Evolutionary conservation across 37 sponge, comb jelly and placozoan genomes (phyloP).

Genomic region (Hexactinellida sp.): DNA sequence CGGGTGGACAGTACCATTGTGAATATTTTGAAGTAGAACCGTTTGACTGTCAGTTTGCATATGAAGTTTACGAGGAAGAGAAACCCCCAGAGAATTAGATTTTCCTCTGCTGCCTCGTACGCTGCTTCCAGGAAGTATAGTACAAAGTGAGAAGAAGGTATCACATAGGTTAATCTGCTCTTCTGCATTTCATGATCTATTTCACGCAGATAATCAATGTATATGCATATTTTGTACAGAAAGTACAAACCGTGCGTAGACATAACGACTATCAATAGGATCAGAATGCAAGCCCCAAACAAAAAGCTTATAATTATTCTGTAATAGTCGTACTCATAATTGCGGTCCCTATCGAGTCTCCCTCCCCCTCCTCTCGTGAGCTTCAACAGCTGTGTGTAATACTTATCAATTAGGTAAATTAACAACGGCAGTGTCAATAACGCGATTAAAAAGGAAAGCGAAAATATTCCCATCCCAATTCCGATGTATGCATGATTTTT

Average conservation of each 20-base stretch:
- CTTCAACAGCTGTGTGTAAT: not conserved
- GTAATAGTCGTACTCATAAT: not conserved
- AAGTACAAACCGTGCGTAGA: not conserved
- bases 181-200: not conserved
- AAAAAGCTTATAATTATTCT: not conserved
- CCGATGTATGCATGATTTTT: not conserved
- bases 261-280: not conserved
- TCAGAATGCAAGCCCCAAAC: not conserved
- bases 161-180: not conserved
- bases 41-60: not conserved
- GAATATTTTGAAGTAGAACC: conserved; percentile 3
- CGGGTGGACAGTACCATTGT: not conserved
- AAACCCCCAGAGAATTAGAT: not conserved
- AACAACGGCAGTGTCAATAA: not conserved
- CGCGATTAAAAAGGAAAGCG: not conserved
- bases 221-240: not conserved
- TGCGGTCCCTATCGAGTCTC: not conserved
- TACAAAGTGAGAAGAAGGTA: not conserved
- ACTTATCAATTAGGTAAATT: not conserved
- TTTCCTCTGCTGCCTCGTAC: not conserved
- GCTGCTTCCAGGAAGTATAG: not conserved
- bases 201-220: not conserved
- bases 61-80: not conserved
- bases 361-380: not conserved
- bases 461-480: not conserved